A percentile compares a stretch with the other conserved stretches of the same genome.
phyloP scores from a whole-genome alignment of 2,797 vertebrate species.

The Alfaro cultratus region DNA sequence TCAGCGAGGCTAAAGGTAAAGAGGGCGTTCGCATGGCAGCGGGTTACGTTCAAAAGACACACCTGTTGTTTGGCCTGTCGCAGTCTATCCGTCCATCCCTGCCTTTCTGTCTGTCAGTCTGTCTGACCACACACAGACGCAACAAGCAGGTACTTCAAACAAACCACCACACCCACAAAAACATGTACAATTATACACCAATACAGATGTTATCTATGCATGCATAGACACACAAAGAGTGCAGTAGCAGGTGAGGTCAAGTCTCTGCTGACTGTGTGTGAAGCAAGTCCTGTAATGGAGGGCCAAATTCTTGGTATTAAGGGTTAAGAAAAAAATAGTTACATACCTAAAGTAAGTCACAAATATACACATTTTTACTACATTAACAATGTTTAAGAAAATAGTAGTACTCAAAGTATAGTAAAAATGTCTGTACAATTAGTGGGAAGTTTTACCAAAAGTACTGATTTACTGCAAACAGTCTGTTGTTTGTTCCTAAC shows the following conservation, averaged over 20 bases:
- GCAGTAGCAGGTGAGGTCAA: conserved; percentile 21
- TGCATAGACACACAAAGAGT: conserved; percentile 2
- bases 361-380: not conserved
- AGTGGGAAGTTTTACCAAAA: not conserved
- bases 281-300: not conserved
- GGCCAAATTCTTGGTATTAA: not conserved
- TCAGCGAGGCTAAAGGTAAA: conserved; percentile 79
- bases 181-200: conserved; percentile 42
- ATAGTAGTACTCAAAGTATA: not conserved
- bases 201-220: conserved; percentile 41
- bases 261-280: conserved; percentile 6
- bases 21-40: conserved; percentile 72
- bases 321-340: not conserved
- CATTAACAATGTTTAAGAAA: not conserved
- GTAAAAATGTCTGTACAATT: not conserved
- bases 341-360: not conserved
- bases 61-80: conserved; percentile 85
- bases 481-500: not conserved
- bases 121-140: conserved; percentile 76
- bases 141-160: conserved; percentile 81
- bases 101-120: conserved; percentile 58
- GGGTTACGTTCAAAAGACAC: conserved; percentile 82
- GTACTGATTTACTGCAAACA: not conserved
- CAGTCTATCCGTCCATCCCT: conserved; percentile 68
- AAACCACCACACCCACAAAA: conserved; percentile 68